Evolutionary conservation across 2,113 vertebrate species (phyloP).

Genomic region (Uria aalge): DNA sequence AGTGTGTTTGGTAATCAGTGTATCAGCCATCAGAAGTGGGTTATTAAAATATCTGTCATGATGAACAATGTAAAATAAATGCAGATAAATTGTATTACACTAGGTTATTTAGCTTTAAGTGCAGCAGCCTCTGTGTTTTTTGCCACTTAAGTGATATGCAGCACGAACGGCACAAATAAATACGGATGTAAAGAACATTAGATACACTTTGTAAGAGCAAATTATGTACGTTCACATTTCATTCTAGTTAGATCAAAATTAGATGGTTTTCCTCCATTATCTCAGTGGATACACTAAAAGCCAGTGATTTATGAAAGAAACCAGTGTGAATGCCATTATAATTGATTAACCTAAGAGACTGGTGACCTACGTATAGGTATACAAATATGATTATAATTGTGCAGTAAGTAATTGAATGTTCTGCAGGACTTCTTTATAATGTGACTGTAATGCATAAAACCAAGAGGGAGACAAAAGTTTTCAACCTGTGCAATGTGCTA

Average conservation of each 20-base stretch:
- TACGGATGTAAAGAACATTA: conserved; percentile 48
- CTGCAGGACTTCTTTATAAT: conserved; percentile 48
- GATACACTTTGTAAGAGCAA: conserved; percentile 41
- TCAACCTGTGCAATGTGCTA: neutral
- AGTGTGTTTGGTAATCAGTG: conserved; percentile 28
- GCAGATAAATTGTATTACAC: conserved; percentile 29
- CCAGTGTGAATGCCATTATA: conserved; percentile 38
- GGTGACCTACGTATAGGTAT: conserved; percentile 50
- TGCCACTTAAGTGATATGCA: conserved; percentile 48
- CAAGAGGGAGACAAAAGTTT: neutral
- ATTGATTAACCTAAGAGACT: conserved; percentile 66
- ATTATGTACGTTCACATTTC: conserved; percentile 54
- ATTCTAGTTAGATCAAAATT: conserved; percentile 59
- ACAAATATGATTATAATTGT: conserved; percentile 66
- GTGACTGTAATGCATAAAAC: conserved; percentile 20
- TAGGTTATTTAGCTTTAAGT: conserved; percentile 59
- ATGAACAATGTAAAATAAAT: conserved; percentile 36
- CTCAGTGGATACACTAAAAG: conserved; percentile 59
- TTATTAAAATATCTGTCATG: conserved; percentile 49
- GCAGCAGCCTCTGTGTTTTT: conserved; percentile 24
- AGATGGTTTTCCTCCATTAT: conserved; percentile 66
- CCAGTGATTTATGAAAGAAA: conserved; percentile 71
- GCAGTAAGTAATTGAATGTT: conserved; percentile 63
- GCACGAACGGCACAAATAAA: conserved; percentile 45
- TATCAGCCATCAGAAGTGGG: conserved; percentile 8